Evolutionary conservation across 2,888 invertebrate genomes (phyloP).

Genomic region (Adela reaumurella): DNA sequence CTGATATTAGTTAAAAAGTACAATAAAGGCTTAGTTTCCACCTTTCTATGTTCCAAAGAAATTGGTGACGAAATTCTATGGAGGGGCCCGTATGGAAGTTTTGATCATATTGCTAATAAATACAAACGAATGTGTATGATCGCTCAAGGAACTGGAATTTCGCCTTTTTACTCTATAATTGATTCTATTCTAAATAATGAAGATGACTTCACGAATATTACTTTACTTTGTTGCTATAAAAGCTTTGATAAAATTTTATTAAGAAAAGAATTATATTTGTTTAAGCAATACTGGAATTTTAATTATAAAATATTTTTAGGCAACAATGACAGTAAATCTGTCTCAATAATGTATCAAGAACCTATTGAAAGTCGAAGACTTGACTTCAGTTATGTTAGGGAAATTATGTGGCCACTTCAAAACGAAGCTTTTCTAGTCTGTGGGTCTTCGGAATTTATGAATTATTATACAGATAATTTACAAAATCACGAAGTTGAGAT

Average conservation of each 20-base stretch:
- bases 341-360: constrained; percentile 47
- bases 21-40: constrained; percentile 56
- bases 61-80: constrained; percentile 55
- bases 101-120: constrained; percentile 35
- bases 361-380: constrained; percentile 36
- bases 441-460: constrained; percentile 58
- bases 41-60: constrained; percentile 40
- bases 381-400: constrained; percentile 22
- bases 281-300: constrained; percentile 71
- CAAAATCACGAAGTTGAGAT: constrained; percentile 16
- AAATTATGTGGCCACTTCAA: constrained; percentile 22
- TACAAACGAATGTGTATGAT: constrained; percentile 40
- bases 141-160: constrained; percentile 73
- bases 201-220: constrained; percentile 61
- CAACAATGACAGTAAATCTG: constrained; percentile 16
- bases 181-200: constrained; percentile 61
- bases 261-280: constrained; percentile 56
- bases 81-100: constrained; percentile 71
- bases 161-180: constrained; percentile 65
- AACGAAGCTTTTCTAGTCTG: constrained; percentile 52
- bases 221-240: constrained; percentile 61
- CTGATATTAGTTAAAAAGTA: constrained; percentile 61
- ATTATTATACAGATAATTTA: constrained; percentile 32
- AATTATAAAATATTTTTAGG: constrained; percentile 59
- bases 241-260: constrained; percentile 57